Evolutionary conservation across 2,113 vertebrate species (phyloP), one percentile per base, ranked within the genome.

Genomic region (Ceuthmochares aereus): DNA sequence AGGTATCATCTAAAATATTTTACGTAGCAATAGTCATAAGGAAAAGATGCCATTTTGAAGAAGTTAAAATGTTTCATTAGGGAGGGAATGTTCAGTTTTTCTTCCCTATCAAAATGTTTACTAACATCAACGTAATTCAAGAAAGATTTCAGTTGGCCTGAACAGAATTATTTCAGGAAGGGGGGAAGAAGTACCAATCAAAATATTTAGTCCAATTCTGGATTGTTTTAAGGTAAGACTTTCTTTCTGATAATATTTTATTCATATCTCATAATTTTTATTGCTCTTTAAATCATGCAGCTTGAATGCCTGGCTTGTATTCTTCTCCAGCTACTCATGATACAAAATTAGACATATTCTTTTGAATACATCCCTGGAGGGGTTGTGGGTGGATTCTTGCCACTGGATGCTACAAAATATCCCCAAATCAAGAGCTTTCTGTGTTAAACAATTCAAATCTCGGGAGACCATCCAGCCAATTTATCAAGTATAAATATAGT

Each of bases 391-490:
- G 90, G 90, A 93, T 95, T 95, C 93, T 88, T 91, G 68, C 79
- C 85, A 91, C 87, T 91, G 93, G 95, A 96, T 54, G 55, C 68
- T 95, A 96, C 91, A 94, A 96, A 97, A 97, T 91, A 96, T 91
- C 56, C 64, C 79, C 95, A 94, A 97, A 97, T 95, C 95, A 96
- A 97, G 93, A 96, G 93, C 90, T 90, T 84, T 96, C 95, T 93
- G 75, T 95, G 92, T 97, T 94, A 96, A 97, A 96, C 93, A 97
- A 95, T 97, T 96, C 85, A 88, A 95, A 91, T 88, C 95, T 70
- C 93, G 49, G 76, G 93, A 90, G 93, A 64, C 47, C 30, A 90
- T 60, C 92, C 93, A 94, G 82, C 93, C 95, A 96, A 95, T 96
- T 97, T 96, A 96, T 79, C 96, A 88, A 93, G 87, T 93, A 96